A percentile compares a stretch with the other conserved stretches of the same genome.
These are phyloP conservation scores for Drosophila stalkeri DNA, from an alignment of 2,888 invertebrate genomes.

Conservation along the genomic window DNA sequence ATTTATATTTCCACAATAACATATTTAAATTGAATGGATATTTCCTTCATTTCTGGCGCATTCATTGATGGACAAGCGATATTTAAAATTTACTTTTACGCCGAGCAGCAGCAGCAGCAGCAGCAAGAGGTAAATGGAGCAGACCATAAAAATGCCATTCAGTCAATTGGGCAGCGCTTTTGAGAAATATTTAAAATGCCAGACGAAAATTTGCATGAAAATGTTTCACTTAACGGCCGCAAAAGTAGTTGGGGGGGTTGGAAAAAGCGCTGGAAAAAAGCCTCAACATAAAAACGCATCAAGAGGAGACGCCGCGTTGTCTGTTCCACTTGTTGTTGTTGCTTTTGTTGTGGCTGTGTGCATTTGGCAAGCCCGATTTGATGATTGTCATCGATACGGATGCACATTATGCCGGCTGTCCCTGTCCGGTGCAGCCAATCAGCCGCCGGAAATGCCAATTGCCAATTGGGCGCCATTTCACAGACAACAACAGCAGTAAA, in stretches of 20 bases:
- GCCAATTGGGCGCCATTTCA: constrained; percentile 77
- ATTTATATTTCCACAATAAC: constrained; percentile 4
- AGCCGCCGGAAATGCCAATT: constrained; percentile 75
- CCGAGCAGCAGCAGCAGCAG: neutral
- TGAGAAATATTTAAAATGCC: constrained; percentile 73
- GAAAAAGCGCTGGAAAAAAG: constrained; percentile 26
- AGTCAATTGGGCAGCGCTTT: constrained; percentile 60
- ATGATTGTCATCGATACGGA: constrained; percentile 78
- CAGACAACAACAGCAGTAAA: constrained; percentile 45
- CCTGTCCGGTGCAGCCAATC: constrained; percentile 64
- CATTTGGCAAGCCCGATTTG: constrained; percentile 75
- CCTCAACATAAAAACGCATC: constrained; percentile 69
- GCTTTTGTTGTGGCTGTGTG: constrained; percentile 35
- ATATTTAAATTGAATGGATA: constrained; percentile 8
- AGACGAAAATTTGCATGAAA: constrained; percentile 52
- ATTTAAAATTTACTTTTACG: constrained; percentile 10
- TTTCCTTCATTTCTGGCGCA: constrained; percentile 3
- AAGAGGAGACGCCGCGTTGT: constrained; percentile 53
- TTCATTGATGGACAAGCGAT: neutral
- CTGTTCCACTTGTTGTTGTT: constrained; percentile 23
- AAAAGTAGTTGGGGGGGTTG: constrained; percentile 64
- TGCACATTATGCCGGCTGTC: constrained; percentile 66
- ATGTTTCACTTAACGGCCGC: constrained; percentile 71
- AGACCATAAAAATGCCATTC: constrained; percentile 54
- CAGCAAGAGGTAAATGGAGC: constrained; percentile 16